A percentile compares a stretch with the other conserved stretches of the same genome.
phyloP scores from a whole-genome alignment of 37 sponge, comb jelly and placozoan species.

The Sycon ciliatum region DNA sequence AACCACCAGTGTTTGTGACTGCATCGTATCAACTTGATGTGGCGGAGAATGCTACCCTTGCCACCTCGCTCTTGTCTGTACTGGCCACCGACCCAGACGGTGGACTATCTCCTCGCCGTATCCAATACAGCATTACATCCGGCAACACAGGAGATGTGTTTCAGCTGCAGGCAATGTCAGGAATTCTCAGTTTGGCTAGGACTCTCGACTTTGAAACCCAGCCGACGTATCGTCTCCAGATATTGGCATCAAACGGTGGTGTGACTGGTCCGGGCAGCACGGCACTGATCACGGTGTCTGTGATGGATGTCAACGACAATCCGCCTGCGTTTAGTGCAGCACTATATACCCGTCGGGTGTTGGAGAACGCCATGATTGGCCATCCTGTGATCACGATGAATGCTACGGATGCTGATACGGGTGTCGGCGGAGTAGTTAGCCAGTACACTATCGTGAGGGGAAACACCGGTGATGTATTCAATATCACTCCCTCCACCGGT shows the following conservation, averaged over 20 bases:
- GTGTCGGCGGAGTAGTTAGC: no score
- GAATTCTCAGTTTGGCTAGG: constrained; percentile 42
- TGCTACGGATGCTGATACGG: constrained; percentile 63
- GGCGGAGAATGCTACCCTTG: constrained; percentile 1
- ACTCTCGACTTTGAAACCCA: constrained; percentile 50
- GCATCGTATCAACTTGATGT: neutral
- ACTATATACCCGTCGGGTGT: no score
- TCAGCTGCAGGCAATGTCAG: constrained; percentile 27
- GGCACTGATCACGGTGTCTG: constrained; percentile 34
- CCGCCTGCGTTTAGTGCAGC: no score
- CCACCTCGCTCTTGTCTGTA: neutral
- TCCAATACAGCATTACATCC: neutral
- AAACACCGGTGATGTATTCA: constrained; percentile 17
- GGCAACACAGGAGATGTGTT: constrained; percentile 33
- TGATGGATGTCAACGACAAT: constrained; percentile 71
- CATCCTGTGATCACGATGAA: constrained; percentile 35
- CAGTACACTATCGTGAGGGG: constrained; percentile 31
- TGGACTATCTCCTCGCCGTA: neutral
- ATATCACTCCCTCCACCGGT: constrained; percentile 33
- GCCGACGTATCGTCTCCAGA: constrained; percentile 23
- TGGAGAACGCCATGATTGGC: constrained; percentile 35
- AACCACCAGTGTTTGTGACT: neutral
- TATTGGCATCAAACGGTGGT: constrained; percentile 27
- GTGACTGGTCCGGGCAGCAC: constrained; percentile 29
- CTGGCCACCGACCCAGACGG: constrained; percentile 19